Conservation (phyloP, 2,797 vertebrate species). For the Rhodeus uyekii region DNA sequence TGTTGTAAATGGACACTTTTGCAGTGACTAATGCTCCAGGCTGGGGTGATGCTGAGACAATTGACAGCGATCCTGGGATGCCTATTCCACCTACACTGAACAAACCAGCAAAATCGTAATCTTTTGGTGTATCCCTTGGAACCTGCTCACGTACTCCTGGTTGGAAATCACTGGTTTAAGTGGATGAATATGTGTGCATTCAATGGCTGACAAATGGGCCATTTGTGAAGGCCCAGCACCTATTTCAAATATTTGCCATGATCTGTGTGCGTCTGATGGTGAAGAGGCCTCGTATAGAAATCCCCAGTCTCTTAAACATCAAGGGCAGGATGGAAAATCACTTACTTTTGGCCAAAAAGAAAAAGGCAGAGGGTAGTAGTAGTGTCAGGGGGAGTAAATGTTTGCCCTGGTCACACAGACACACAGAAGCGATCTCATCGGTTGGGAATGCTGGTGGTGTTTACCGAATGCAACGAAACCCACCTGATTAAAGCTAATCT, state of each 20-base stretch:
- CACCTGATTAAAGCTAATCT: constrained; percentile 83
- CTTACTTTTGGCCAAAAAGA: constrained; percentile 73
- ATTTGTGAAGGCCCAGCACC: constrained; percentile 69
- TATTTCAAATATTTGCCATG: constrained; percentile 74
- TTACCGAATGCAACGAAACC: constrained; percentile 80
- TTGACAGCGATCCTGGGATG: not conserved
- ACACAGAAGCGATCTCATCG: constrained; percentile 73
- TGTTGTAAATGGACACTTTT: not conserved
- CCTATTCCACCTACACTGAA: not conserved
- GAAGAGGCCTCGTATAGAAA: constrained; percentile 54
- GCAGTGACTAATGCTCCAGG: not conserved
- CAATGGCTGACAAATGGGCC: constrained; percentile 74
- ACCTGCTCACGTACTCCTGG: not conserved
- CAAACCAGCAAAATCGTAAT: no score
- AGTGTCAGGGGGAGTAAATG: constrained; percentile 74
- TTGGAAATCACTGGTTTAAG: not conserved
- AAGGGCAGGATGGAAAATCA: constrained; percentile 77
- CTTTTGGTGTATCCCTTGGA: no score
- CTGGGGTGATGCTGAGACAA: not conserved
- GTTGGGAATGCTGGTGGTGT: constrained; percentile 77
- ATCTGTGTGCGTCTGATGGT: constrained; percentile 47
- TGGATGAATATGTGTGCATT: constrained; percentile 57
- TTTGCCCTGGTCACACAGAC: constrained; percentile 73
- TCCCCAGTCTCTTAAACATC: constrained; percentile 71
- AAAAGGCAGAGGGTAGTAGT: constrained; percentile 64